Evolutionary conservation across 2,113 vertebrate species (phyloP), one percentile per base, ranked within the genome.

Genomic region (Varanus salvator): DNA sequence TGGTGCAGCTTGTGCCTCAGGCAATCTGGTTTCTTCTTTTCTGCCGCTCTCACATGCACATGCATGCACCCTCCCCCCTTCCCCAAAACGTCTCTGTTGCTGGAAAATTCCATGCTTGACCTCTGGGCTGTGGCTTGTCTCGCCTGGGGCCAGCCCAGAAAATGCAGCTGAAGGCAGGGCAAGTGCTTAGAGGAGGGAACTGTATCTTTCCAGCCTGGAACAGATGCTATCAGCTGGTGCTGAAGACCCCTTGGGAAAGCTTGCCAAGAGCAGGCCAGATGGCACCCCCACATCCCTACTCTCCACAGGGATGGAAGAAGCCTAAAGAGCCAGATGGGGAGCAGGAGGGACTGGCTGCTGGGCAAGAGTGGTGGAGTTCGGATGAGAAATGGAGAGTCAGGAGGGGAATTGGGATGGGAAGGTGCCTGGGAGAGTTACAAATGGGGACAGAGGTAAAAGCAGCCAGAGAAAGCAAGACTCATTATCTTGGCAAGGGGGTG

Each of bases 21-120:
- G 60, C 88, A 89, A 85, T 64, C 82, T 57, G 85, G 14, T 89
- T 89, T 78, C 31, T 78, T 54, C n/a, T 84, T 64, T 74, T 15
- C 57, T 15, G 3, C 57, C 57, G 3, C 57, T 60, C 60, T 27
- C 21, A 19, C n/a, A 17, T 9, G 31, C 8, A 75, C 50, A 71
- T 68, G 74, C 19, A 72, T 0, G 78, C 31, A 48, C 31, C 3
- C 8, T 66, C 19, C 34, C 60, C 8, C 23, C 76, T 29, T 38
- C 31, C 34, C 50, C 29, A 25, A 78, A 48, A 74, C 64, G 78
- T 78, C 74, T 69, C 57, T 31, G 64, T 69, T 21, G 48, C 48
- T 60, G 11, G 50, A 85, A 85, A 84, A 78, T 38, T 27, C 66
- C n/a, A 71, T 21, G n/a, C 60, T 66, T 85, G 88, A 78, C 68